Percentiles rank a stretch among this genome's conserved stretches.
Evolutionary conservation across 2,797 vertebrate species (phyloP).

Genomic region (Acanthornis magna): DNA sequence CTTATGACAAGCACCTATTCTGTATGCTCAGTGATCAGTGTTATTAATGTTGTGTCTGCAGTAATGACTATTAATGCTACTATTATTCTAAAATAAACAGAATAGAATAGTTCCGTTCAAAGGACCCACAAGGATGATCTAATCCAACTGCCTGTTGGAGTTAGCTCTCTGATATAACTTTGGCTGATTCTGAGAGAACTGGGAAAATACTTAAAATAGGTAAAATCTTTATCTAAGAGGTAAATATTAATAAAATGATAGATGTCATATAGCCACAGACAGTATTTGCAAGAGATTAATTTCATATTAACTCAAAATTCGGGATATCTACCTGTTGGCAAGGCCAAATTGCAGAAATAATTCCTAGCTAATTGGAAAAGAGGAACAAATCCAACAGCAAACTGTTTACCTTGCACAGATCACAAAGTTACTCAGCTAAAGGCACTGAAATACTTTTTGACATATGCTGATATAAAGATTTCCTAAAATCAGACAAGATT

Average conservation of each 20-base stretch:
- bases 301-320: neutral
- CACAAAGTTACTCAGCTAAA: neutral
- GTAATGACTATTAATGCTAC: neutral
- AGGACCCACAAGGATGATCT: rapidly evolving
- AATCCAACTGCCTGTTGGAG: neutral
- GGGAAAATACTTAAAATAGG: neutral
- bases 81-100: neutral
- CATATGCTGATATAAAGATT: neutral
- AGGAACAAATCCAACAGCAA: neutral
- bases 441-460: neutral
- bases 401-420: neutral
- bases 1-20: neutral
- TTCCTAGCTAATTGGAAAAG: neutral
- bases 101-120: neutral
- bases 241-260: neutral
- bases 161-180: neutral
- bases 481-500: neutral
- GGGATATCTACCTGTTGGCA: neutral
- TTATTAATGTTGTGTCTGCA: neutral
- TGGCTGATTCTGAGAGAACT: neutral
- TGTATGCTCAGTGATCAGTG: neutral
- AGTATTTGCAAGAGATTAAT: neutral
- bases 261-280: neutral
- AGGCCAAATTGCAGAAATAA: neutral
- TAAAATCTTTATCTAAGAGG: neutral